phyloP scores from a whole-genome alignment of 2,113 vertebrate genomes.

The Archilochus colubris region DNA sequence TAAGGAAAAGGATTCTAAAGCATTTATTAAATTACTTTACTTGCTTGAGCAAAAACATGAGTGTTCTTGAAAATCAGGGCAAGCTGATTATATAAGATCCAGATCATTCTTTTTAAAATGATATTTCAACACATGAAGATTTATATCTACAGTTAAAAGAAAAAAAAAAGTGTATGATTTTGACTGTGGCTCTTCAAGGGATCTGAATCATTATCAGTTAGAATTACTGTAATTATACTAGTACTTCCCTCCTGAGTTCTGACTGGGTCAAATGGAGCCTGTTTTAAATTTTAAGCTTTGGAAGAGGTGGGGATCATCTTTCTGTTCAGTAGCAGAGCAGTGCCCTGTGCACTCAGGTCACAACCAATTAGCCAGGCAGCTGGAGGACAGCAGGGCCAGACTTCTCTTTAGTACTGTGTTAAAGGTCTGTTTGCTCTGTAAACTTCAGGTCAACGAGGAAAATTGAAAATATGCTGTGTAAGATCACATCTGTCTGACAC shows the following conservation, averaged over 20 bases:
- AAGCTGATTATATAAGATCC: constrained; percentile 71
- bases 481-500: not conserved
- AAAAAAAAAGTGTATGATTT: not conserved
- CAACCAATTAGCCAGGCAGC: not conserved
- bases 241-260: not conserved
- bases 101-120: constrained; percentile 29
- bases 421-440: not conserved
- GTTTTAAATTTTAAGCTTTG: accelerated
- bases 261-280: not conserved
- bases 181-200: not conserved
- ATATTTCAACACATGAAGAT: constrained; percentile 49
- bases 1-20: constrained; percentile 73
- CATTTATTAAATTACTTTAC: constrained; percentile 76
- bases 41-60: constrained; percentile 74
- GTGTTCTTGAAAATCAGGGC: constrained; percentile 76
- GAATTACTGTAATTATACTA: not conserved
- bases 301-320: not conserved
- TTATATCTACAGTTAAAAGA: not conserved
- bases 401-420: not conserved
- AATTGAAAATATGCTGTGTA: not conserved
- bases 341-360: not conserved
- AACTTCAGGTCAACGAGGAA: not conserved
- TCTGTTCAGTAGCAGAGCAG: not conserved
- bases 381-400: not conserved
- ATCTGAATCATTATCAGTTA: not conserved